Evolutionary conservation across 1,140 invertebrate species (phyloP).

Genomic region (Wasmannia auropunctata): DNA sequence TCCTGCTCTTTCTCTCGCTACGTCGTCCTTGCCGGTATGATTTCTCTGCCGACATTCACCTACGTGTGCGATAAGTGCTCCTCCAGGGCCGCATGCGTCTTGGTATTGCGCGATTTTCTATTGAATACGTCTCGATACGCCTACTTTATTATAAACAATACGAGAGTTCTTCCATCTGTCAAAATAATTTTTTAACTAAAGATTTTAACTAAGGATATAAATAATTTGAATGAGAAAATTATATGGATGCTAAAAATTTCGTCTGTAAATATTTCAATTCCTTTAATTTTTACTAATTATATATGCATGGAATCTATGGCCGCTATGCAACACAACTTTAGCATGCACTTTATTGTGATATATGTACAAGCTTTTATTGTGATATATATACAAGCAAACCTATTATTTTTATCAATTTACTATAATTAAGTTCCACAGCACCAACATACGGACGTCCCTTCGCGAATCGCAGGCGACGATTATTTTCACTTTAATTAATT

Average conservation of each 20-base stretch:
- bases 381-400: neutral
- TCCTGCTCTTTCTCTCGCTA: constrained; percentile 57
- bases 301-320: neutral
- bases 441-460: neutral
- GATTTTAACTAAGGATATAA: neutral
- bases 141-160: neutral
- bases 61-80: constrained; percentile 72
- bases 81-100: constrained; percentile 54
- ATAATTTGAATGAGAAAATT: neutral
- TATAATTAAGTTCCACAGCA: neutral
- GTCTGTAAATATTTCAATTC: neutral
- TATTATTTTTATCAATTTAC: neutral
- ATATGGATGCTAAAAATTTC: too few species aligned
- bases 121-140: neutral
- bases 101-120: neutral
- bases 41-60: constrained; percentile 80
- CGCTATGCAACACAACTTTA: neutral
- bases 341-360: neutral
- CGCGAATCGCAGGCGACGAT: neutral
- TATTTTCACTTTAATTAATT: constrained; percentile 59
- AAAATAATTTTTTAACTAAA: neutral
- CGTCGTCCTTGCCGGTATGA: constrained; percentile 80
- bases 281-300: neutral
- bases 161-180: neutral
- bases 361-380: neutral